Evolutionary conservation across 2,888 invertebrate genomes (phyloP).

Genomic region (Silvanus unidentatus): DNA sequence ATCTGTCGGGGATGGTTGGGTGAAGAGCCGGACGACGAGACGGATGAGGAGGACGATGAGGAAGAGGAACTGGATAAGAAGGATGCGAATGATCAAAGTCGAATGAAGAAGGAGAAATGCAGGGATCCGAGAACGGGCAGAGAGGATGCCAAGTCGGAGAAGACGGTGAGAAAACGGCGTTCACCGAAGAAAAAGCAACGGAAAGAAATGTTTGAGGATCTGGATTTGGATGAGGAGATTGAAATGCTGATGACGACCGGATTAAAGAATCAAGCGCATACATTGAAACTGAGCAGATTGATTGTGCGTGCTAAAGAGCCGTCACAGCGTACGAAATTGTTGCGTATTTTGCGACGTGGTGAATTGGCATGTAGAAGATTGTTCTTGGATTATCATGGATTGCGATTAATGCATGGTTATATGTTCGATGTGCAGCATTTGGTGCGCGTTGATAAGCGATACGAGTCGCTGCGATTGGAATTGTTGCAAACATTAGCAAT

Average conservation of each 20-base stretch:
- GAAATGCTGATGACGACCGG: slow-evolving; percentile 71
- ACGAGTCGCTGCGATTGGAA: slow-evolving; percentile 52
- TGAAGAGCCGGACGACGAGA: slow-evolving; percentile 71
- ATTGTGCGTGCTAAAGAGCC: slow-evolving; percentile 88
- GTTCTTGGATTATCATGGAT: slow-evolving; percentile 90
- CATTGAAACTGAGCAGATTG: slow-evolving; percentile 79
- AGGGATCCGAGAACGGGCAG: slow-evolving; percentile 1
- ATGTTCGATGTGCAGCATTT: slow-evolving; percentile 66
- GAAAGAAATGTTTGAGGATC: slow-evolving; percentile 57
- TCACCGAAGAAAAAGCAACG: slow-evolving; percentile 41
- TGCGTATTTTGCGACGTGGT: slow-evolving; percentile 72
- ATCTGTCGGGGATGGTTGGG: slow-evolving; percentile 96
- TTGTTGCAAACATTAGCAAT: slow-evolving; percentile 74
- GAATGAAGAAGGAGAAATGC: slow-evolving; percentile 11
- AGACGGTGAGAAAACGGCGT: slow-evolving; percentile 20
- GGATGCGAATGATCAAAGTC: slow-evolving; percentile 24
- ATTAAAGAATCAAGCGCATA: slow-evolving; percentile 84
- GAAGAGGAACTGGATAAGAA: slow-evolving; percentile 43
- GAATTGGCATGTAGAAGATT: slow-evolving; percentile 78
- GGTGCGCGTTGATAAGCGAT: slow-evolving; percentile 35
- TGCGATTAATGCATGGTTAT: slow-evolving; percentile 87
- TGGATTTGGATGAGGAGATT: slow-evolving; percentile 76
- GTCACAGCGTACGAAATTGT: slow-evolving; percentile 66
- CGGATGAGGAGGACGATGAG: slow-evolving; percentile 54
- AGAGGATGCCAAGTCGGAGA: slow-evolving; percentile 7